Base-by-base conservation (phyloP, 2,888 invertebrate genomes). In the Caenorhabditis zanzibari region DNA sequence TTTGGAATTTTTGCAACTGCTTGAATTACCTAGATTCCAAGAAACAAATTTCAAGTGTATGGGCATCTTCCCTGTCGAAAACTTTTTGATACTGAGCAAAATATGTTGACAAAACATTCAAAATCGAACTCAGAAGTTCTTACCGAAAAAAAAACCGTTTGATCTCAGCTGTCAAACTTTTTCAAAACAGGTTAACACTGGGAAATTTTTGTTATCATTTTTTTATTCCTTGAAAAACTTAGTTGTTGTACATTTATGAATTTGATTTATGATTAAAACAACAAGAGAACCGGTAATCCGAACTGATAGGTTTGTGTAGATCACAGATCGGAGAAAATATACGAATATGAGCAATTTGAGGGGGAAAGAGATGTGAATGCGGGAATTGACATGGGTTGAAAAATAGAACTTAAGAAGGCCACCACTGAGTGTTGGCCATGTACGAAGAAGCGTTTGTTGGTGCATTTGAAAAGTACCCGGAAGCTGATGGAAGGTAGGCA, bases 401-500 rank as follows among this genome's bases (percentile, higher is more conserved):
- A 5, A 54, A 54, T 19, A 44, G n/a, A 54, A 54, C 10, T 68
- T 35, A 68, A 32, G 68, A 38, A 38, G 54, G 44, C 84, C 79
- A 84, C 81, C 81, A 76, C 41, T 71, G 69, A 54, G 75, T 61
- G 28, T 76, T 81, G 14, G 76, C 28, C 83, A 85, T 85, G 56
- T 85, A 85, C 2, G 83, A 69, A 38, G 68, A 68, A 7, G 85
- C 19, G 16, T 84, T 85, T 22, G 77, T 56, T 10, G 82, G 82
- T 16, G 49, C 63, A 32, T 81, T 68, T 32, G 85, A 64, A 54
- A 85, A 76, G 72, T 88, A 88, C 54, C 83, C 83, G 44, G 85
- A 69, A 52, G 80, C 66, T n/a, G 85, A 66, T n/a, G 85, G 85
- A 7, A 85, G 81, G 68, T 88, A 87, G 12, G 86, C 83, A 26